These are phyloP conservation scores for Cirrhinus mrigala DNA, from an alignment of 2,797 vertebrate species.

Conservation along the genomic window DNA sequence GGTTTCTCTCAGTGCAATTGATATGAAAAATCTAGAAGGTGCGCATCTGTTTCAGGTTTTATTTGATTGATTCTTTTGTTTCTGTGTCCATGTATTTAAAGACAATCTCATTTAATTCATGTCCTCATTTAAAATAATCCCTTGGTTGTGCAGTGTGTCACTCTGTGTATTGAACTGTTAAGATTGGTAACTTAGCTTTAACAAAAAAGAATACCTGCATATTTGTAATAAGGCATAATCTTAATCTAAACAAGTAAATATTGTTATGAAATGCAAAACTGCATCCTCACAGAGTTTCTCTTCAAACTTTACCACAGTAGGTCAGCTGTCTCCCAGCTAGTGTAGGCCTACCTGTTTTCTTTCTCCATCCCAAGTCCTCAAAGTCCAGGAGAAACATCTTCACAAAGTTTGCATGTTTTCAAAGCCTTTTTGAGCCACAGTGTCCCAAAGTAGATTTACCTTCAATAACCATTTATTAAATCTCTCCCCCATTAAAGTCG, in stretches of 20 bases:
- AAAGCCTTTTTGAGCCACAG: slow-evolving; percentile 81
- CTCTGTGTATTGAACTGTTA: background rate
- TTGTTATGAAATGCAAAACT: background rate
- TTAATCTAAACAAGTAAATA: background rate
- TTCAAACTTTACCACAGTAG: background rate
- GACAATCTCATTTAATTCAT: background rate
- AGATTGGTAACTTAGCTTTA: background rate
- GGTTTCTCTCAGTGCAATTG: slow-evolving; percentile 21
- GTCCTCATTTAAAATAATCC: slow-evolving; percentile 10
- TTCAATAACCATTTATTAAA: slow-evolving; percentile 99
- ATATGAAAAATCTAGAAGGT: background rate
- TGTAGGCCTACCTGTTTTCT: background rate
- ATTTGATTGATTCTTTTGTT: slow-evolving; percentile 15
- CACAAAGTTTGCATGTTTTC: slow-evolving; percentile 70
- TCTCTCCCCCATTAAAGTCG: slow-evolving; percentile 92
- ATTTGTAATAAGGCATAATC: background rate
- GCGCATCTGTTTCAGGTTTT: slow-evolving; percentile 14
- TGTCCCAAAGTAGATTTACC: slow-evolving; percentile 95
- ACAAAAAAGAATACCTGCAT: background rate
- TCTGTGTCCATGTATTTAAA: background rate
- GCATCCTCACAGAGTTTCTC: background rate
- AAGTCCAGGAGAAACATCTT: background rate
- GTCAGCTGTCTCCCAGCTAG: background rate
- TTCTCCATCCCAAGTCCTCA: background rate
- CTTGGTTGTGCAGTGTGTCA: background rate